Conservation (phyloP, 2,797 vertebrate species). For the Betta splendens region DNA sequence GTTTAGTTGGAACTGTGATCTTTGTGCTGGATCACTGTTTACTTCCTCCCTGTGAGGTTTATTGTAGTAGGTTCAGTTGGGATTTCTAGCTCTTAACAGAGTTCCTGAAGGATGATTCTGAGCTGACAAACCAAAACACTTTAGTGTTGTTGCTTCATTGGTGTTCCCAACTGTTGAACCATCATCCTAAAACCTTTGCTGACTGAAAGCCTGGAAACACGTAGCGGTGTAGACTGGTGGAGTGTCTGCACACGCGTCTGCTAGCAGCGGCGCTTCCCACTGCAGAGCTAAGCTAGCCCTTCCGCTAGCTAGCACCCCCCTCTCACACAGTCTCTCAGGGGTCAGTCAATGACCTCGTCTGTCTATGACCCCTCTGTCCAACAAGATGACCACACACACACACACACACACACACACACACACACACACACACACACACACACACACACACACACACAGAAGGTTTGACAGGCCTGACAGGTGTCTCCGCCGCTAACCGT, state of each 20-base stretch:
- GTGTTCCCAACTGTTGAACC: neutral
- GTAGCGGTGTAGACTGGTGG: too few relatives aligned
- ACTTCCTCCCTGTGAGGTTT: neutral
- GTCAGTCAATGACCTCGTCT: conserved; percentile 58
- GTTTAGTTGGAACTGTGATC: neutral
- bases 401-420: conserved; percentile 12
- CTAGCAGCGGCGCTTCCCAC: too few relatives aligned
- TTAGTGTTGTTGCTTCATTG: neutral
- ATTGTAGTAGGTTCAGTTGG: neutral
- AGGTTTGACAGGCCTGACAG: conserved; percentile 46
- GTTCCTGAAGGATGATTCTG: neutral
- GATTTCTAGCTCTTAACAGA: neutral
- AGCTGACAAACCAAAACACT: neutral
- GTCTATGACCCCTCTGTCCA: conserved; percentile 48
- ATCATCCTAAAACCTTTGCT: neutral
- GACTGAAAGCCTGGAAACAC: too few relatives aligned
- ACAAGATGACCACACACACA: conserved; percentile 58
- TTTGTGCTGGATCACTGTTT: neutral
- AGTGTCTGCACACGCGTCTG: too few relatives aligned
- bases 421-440: neutral
- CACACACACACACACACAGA: conserved; percentile 9
- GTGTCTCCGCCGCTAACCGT: conserved; percentile 56
- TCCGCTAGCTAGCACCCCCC: neutral
- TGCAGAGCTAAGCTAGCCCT: neutral
- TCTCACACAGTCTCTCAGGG: conserved; percentile 37